A percentile compares a stretch with the other conserved stretches of the same genome.
Conservation (phyloP, 2,797 vertebrate species). For the Gymnoscopelus braueri region DNA sequence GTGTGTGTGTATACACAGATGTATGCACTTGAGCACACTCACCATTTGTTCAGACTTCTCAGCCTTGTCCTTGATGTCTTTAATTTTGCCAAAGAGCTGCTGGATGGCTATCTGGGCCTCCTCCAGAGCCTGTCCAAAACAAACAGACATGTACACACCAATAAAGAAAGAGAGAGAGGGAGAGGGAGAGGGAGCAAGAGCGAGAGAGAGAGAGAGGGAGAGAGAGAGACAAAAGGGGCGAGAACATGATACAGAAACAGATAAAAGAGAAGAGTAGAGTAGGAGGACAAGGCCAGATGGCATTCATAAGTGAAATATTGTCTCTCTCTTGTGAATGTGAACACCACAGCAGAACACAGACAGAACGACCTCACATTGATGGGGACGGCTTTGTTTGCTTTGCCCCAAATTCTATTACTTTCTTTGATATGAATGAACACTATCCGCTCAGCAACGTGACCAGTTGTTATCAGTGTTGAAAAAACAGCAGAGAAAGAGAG, state of each 20-base stretch:
- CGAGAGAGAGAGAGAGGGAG: conserved; percentile 13
- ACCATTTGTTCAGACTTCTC: conserved; percentile 99
- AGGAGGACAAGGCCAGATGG: not conserved
- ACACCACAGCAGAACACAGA: no score
- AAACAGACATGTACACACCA: conserved; percentile 23
- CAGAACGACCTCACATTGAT: no score
- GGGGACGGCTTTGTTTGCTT: no score
- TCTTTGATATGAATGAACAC: no score
- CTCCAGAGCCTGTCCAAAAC: conserved; percentile 88
- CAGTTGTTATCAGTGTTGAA: no score
- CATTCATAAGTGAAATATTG: no score
- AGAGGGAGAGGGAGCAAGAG: conserved; percentile 18
- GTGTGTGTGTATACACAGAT: conserved; percentile 9
- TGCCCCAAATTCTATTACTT: no score
- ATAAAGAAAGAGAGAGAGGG: conserved; percentile 14
- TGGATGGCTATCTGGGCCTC: conserved; percentile 98
- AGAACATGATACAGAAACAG: conserved; percentile 17
- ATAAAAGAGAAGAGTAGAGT: not conserved
- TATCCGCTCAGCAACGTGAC: no score
- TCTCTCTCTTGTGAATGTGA: no score
- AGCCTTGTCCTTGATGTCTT: conserved; percentile 99
- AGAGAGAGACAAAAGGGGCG: not conserved
- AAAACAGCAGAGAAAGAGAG: not conserved
- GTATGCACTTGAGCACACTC: conserved; percentile 42
- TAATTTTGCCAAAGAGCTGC: conserved; percentile 98